phyloP scores from a whole-genome alignment of 2,888 invertebrate species.

The Anoncus sp. region DNA sequence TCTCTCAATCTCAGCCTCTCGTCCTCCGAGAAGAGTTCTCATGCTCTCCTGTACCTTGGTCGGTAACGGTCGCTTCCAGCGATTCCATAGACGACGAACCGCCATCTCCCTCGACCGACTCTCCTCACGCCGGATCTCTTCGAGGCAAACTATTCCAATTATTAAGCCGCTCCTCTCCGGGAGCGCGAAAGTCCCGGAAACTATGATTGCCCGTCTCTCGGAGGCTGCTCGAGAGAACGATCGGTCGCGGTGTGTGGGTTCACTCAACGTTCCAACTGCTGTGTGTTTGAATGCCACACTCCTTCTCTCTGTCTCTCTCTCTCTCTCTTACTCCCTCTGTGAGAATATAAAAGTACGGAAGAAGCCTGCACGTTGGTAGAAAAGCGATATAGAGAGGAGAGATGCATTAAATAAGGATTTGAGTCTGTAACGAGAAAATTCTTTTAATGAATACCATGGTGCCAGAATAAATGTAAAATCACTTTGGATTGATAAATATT shows the following conservation, averaged over 20 bases:
- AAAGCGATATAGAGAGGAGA: background rate
- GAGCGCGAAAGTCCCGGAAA: conserved; percentile 68
- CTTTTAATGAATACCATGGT: background rate
- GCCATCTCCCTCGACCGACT: background rate
- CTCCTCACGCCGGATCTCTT: conserved; percentile 32
- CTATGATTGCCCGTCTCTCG: conserved; percentile 71
- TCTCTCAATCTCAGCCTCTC: conserved; percentile 27
- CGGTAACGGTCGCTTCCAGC: conserved; percentile 27
- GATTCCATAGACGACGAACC: conserved; percentile 22
- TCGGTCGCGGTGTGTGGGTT: conserved; percentile 25
- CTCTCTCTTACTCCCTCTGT: background rate
- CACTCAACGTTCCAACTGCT: background rate
- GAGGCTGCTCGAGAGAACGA: conserved; percentile 30
- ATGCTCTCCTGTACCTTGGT: conserved; percentile 21
- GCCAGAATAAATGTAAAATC: background rate
- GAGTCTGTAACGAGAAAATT: background rate
- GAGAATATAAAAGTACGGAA: background rate
- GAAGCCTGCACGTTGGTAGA: background rate
- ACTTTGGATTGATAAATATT: background rate
- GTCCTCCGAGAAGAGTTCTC: conserved; percentile 19
- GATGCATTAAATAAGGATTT: background rate
- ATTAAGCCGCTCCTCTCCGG: conserved; percentile 67
- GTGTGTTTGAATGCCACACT: background rate
- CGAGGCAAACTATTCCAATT: conserved; percentile 71
- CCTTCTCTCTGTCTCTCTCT: background rate